Evolutionary conservation across 2,888 invertebrate genomes (phyloP).

Genomic region (Galeruca laticollis): DNA sequence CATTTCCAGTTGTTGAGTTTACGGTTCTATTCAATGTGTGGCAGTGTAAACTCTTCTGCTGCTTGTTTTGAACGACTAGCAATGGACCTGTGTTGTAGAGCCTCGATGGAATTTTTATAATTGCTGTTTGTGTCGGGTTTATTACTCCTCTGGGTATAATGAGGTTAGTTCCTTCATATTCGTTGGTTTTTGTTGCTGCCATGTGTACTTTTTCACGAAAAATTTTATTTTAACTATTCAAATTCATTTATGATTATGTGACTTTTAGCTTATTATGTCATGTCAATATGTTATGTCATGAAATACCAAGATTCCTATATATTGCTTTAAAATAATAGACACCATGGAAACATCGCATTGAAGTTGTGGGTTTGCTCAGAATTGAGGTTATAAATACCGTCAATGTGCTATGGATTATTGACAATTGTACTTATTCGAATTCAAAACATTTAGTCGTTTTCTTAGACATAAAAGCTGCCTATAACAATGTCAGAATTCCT

Average conservation of each 20-base stretch:
- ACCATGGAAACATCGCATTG: not conserved
- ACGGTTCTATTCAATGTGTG: not conserved
- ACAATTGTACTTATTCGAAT: no score
- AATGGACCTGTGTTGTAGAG: not conserved
- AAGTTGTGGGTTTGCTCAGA: no score
- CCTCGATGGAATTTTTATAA: slow-evolving; percentile 5
- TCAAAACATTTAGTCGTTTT: no score
- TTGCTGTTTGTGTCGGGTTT: slow-evolving; percentile 2
- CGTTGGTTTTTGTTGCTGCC: not conserved
- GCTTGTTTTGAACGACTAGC: slow-evolving; percentile 1
- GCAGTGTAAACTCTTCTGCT: not conserved
- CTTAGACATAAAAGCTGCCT: no score
- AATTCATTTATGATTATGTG: not conserved
- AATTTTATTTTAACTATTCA: not conserved
- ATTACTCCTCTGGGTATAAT: slow-evolving; percentile 11
- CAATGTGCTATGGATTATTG: no score
- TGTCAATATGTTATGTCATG: not conserved
- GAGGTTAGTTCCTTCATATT: not conserved
- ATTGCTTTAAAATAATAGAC: not conserved
- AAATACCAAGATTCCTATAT: not conserved
- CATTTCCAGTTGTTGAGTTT: not conserved
- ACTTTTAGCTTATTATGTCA: not conserved
- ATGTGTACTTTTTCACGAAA: not conserved
- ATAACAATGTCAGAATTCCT: no score
- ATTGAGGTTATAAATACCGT: no score